Base-by-base conservation (phyloP, 2,888 invertebrate genomes). In the Orthonevra nobilis region DNA sequence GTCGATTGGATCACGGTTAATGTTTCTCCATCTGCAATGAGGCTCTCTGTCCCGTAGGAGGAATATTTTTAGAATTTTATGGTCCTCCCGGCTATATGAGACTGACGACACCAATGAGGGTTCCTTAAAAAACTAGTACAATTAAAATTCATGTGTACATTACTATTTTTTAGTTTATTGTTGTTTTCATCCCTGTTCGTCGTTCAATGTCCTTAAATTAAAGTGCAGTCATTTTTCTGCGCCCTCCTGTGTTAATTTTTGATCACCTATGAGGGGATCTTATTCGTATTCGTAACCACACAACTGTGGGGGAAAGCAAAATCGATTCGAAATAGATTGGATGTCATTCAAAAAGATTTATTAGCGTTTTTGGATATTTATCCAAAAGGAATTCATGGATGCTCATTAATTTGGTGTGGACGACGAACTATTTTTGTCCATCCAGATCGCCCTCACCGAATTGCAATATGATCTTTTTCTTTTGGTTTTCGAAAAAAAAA, bases 171-270 rank as follows among this genome's bases (percentile, higher is more conserved):
- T 79, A 36, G 48, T 79, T 66, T 68, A 73, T 73, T 60, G 46
- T 4, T 66, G 58, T 56, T 56, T 52, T 48, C 48, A 12, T 50
- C 38, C 20, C 36, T n/a, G n/a, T 46, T 36, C 46, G 34, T 36
- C 40, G 40, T 42, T n/a, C n/a, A n/a, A 61, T 73, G 79, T 73
- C 66, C 72, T 77, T 63, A 72, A 30, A 52, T 64, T 54, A 60
- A 73, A 73, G 79, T 73, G 73, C 52, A 73, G 73, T 66, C 46
- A 73, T 73, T 73, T 79, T 79, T 73, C 79, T 60, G 64, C 54
- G 64, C 46, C 72, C 48, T 40, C 50, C 36, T n/a, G n/a, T n/a
- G n/a, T 42, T 23, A 17, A 5, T 2, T 36, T 23, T 10, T 52
- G 32, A 68, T 30, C 44, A 34, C 1, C n/a, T n/a, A n/a, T n/a